Evolutionary conservation across 2,797 vertebrate species (phyloP).

Genomic region (Anniella stebbinsi): DNA sequence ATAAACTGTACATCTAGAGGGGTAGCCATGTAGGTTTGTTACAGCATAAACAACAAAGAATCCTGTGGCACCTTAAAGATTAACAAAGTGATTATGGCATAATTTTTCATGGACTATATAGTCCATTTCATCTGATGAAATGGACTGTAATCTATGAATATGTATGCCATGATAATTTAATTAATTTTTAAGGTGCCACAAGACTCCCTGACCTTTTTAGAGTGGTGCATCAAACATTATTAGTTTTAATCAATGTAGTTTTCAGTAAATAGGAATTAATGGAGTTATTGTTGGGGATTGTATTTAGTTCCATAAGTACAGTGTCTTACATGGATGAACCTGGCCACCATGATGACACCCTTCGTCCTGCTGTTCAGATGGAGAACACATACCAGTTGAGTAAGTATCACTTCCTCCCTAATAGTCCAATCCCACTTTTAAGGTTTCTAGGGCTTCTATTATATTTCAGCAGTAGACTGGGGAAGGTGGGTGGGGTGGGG

Average conservation of each 20-base stretch:
- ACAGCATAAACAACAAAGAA: too few relatives aligned
- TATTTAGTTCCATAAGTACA: slow-evolving; percentile 82
- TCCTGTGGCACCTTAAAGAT: too few relatives aligned
- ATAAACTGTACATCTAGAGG: too few relatives aligned
- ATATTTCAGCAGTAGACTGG: not conserved
- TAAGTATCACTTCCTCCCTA: slow-evolving; percentile 42
- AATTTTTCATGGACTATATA: too few relatives aligned
- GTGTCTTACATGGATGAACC: slow-evolving; percentile 84
- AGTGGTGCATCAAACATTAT: not conserved
- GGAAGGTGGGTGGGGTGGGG: not conserved
- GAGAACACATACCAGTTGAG: slow-evolving; percentile 87
- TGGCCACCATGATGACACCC: slow-evolving; percentile 80
- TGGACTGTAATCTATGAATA: too few relatives aligned
- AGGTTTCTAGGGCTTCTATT: not conserved
- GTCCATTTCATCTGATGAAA: too few relatives aligned
- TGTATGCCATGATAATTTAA: too few relatives aligned
- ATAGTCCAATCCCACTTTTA: not conserved
- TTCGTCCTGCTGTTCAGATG: slow-evolving; percentile 71
- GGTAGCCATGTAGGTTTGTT: too few relatives aligned
- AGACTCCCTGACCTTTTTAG: not conserved
- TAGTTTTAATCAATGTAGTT: slow-evolving; percentile 1
- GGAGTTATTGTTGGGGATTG: slow-evolving; percentile 11
- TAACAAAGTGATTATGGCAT: too few relatives aligned
- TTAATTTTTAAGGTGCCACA: too few relatives aligned
- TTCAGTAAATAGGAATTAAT: not conserved